These are phyloP conservation scores for Bruchidius siliquastri DNA, from an alignment of 2,888 invertebrate genomes.

Conservation along the genomic window DNA sequence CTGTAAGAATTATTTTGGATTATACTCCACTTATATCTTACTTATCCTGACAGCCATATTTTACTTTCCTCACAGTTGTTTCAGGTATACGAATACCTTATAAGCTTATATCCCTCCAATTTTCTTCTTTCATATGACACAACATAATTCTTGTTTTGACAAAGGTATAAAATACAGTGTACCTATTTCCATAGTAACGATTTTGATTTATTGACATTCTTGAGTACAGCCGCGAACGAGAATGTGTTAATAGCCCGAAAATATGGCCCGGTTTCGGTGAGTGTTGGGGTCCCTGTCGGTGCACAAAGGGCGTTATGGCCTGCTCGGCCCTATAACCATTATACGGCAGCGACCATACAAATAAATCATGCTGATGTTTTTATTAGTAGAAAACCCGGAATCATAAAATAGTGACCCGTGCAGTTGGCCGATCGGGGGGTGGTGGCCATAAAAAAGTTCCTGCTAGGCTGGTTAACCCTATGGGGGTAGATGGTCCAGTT, in stretches of 20 bases:
- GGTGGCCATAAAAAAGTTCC: background rate
- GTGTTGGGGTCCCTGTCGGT: background rate
- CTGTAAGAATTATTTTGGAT: too few species aligned
- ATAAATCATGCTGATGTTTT: background rate
- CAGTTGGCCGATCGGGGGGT: background rate
- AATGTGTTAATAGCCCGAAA: background rate
- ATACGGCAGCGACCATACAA: background rate
- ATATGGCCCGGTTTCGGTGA: background rate
- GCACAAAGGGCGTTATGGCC: background rate
- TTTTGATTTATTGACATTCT: background rate
- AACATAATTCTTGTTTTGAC: background rate
- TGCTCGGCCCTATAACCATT: background rate
- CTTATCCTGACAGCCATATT: background rate
- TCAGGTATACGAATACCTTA: background rate
- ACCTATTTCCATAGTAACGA: background rate
- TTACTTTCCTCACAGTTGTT: background rate
- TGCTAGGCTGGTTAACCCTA: background rate
- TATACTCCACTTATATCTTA: too few species aligned
- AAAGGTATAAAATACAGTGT: background rate
- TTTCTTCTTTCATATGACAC: background rate
- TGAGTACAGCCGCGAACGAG: background rate
- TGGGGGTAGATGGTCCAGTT: background rate
- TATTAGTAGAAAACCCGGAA: background rate
- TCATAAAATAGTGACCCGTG: background rate
- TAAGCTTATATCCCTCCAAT: background rate